Evolutionary conservation across 2,113 vertebrate genomes (phyloP).

Genomic region (Arizona elegans): DNA sequence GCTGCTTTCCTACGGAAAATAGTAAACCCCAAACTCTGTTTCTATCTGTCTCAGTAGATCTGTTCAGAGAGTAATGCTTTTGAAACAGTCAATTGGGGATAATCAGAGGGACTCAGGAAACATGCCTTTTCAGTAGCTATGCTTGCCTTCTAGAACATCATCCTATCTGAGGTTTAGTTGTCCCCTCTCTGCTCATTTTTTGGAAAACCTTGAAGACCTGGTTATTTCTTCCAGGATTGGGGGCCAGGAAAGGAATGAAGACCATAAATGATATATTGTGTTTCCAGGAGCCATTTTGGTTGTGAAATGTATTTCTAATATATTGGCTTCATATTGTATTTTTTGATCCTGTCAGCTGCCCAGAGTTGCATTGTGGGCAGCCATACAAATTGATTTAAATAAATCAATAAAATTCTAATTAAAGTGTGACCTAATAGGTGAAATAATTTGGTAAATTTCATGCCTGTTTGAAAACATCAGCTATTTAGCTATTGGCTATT

Average conservation of each 20-base stretch:
- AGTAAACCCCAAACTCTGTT: background rate
- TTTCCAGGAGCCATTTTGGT: background rate
- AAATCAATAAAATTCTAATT: background rate
- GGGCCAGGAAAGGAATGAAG: background rate
- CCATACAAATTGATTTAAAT: background rate
- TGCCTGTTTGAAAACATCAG: background rate
- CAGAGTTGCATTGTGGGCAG: background rate
- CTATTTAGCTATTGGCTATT: background rate
- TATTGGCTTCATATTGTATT: background rate
- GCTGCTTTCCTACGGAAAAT: background rate
- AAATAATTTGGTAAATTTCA: background rate
- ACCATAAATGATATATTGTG: background rate
- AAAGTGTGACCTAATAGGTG: too few species aligned
- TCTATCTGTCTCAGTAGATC: background rate
- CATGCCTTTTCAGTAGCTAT: background rate
- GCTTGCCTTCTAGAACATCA: background rate
- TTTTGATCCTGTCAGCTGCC: background rate
- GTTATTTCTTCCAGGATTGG: background rate
- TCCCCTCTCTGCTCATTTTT: background rate
- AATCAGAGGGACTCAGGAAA: background rate
- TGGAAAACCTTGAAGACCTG: background rate
- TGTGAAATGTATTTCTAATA: background rate
- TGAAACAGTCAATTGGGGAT: background rate
- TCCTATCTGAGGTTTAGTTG: background rate
- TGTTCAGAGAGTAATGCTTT: background rate